These are phyloP conservation scores for Drepana falcataria DNA, from an alignment of 2,888 invertebrate genomes.

Conservation along the genomic window DNA sequence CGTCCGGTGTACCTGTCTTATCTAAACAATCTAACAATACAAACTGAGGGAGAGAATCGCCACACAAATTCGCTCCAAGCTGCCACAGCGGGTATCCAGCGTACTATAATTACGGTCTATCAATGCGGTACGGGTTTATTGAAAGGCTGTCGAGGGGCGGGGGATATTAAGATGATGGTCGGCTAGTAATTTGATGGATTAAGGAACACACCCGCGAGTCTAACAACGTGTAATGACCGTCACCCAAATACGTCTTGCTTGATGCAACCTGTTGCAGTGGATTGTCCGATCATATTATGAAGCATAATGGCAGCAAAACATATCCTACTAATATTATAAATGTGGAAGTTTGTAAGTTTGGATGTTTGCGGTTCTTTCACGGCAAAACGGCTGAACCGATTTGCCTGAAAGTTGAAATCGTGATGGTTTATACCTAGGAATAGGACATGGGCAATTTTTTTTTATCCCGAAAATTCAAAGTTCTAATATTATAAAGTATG, in stretches of 20 bases:
- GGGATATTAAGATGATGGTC: constrained; percentile 72
- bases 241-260: constrained; percentile 54
- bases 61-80: constrained; percentile 59
- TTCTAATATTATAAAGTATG: too few species aligned
- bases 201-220: constrained; percentile 68
- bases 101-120: constrained; percentile 73
- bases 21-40: constrained; percentile 57
- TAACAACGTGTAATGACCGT: constrained; percentile 60
- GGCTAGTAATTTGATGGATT: constrained; percentile 76
- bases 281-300: constrained; percentile 7
- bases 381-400: too few species aligned
- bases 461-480: too few species aligned
- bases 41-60: constrained; percentile 49
- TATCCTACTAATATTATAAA: too few species aligned
- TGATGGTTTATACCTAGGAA: too few species aligned
- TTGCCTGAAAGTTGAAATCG: too few species aligned
- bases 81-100: constrained; percentile 40
- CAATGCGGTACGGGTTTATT: constrained; percentile 74
- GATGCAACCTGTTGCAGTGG: constrained; percentile 9
- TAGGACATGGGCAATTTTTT: too few species aligned
- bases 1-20: constrained; percentile 15
- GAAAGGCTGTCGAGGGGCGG: constrained; percentile 71
- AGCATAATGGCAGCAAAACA: neutral
- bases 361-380: too few species aligned
- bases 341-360: too few species aligned